Conservation (phyloP, 1,140 invertebrate genomes). For the Hylaeus anthracinus region DNA sequence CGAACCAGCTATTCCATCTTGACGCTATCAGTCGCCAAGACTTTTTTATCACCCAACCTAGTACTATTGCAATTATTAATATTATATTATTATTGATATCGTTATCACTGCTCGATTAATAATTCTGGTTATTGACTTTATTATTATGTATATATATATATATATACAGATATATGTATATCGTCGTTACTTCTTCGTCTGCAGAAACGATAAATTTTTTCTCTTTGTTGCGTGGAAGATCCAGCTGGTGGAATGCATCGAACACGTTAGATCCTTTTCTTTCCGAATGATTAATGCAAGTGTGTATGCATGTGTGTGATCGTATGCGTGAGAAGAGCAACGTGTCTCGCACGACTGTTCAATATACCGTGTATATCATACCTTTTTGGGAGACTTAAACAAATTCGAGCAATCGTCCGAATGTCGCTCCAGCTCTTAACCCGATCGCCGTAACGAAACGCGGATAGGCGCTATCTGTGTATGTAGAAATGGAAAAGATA, state of each 20-base stretch:
- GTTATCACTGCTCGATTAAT: constrained; percentile 45
- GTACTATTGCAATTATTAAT: constrained; percentile 54
- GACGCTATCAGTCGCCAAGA: background rate
- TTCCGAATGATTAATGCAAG: background rate
- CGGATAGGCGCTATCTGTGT: constrained; percentile 63
- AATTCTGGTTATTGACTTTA: constrained; percentile 62
- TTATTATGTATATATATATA: constrained; percentile 50
- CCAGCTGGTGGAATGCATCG: background rate
- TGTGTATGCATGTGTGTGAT: background rate
- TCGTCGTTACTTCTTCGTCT: constrained; percentile 54
- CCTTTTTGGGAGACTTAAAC: constrained; percentile 30
- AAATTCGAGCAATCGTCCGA: constrained; percentile 27
- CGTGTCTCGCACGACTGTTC: background rate
- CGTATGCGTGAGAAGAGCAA: background rate
- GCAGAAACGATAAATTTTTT: constrained; percentile 22
- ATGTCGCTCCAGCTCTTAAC: constrained; percentile 45
- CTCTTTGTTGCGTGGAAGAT: constrained; percentile 6
- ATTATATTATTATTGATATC: constrained; percentile 56
- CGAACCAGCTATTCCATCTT: constrained; percentile 38
- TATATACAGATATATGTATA: constrained; percentile 60
- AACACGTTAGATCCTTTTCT: background rate
- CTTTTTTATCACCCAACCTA: constrained; percentile 26
- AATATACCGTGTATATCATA: constrained; percentile 37
- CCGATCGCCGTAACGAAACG: constrained; percentile 53
- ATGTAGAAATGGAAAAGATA: constrained; percentile 65